A percentile compares a stretch with the other conserved stretches of the same genome.
phyloP scores from a whole-genome alignment of 2,888 invertebrate genomes.

The Stenchaetothrips biformis region DNA sequence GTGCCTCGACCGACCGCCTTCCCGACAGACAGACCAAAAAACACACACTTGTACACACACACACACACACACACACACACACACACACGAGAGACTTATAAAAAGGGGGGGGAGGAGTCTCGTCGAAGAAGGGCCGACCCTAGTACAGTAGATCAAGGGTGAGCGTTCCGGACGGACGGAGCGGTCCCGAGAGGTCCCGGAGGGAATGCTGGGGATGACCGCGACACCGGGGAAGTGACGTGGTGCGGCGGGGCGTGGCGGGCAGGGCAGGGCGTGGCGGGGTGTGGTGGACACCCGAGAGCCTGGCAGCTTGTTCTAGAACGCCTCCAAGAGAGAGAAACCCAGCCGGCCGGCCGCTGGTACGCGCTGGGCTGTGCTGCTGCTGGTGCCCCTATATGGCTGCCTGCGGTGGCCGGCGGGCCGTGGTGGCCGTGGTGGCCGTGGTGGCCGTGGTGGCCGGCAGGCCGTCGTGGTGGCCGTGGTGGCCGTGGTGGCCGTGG shows the following conservation, averaged over 20 bases:
- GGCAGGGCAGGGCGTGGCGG: conserved; percentile 1
- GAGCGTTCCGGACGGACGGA: background rate
- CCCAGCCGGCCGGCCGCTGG: too few species aligned
- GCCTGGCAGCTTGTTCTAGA: background rate
- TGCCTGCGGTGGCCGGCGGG: too few species aligned
- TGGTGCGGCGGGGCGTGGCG: background rate
- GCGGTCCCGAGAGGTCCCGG: background rate
- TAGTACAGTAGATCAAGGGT: too few species aligned
- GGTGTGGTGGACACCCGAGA: background rate
- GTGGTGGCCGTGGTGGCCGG: too few species aligned
- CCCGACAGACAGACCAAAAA: too few species aligned
- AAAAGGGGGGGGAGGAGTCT: background rate
- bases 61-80: too few species aligned
- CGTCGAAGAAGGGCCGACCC: background rate
- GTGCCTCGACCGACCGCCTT: too few species aligned
- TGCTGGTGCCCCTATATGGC: background rate
- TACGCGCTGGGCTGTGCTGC: background rate
- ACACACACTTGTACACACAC: too few species aligned
- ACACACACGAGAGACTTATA: too few species aligned
- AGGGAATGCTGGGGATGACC: background rate
- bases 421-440: too few species aligned
- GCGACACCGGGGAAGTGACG: background rate
- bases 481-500: background rate
- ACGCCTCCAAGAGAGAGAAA: background rate
- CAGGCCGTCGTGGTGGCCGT: too few species aligned